Evolutionary conservation across 1,140 invertebrate genomes (phyloP).

Genomic region (Ladona fulva): DNA sequence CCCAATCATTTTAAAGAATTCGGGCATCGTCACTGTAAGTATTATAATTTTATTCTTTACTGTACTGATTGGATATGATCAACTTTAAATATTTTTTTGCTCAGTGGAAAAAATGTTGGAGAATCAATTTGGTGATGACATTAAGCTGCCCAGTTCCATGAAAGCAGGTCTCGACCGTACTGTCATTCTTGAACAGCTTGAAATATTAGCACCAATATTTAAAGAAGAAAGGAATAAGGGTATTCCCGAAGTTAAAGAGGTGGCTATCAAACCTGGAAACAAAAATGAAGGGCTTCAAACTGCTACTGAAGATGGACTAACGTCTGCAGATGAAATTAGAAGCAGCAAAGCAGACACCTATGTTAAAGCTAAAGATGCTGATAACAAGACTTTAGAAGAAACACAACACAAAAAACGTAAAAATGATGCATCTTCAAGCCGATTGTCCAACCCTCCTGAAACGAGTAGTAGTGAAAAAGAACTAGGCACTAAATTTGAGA

Average conservation of each 20-base stretch:
- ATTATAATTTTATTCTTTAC: conserved; percentile 15
- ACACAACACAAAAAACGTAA: not conserved
- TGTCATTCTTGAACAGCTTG: conserved; percentile 21
- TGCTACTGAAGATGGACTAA: not conserved
- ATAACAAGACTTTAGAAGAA: conserved; percentile 9
- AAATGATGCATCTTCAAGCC: not conserved
- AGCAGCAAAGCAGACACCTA: too few relatives aligned
- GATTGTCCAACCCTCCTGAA: conserved; percentile 23
- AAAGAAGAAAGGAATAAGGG: not conserved
- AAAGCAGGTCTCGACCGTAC: conserved; percentile 21
- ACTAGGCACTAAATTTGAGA: conserved; percentile 17
- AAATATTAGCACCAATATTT: conserved; percentile 19
- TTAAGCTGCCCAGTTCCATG: conserved; percentile 29
- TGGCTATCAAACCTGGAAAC: not conserved
- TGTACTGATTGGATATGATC: conserved; percentile 19
- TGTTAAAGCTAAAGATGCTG: conserved; percentile 10
- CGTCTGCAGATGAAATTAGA: not conserved
- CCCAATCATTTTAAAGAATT: conserved; percentile 71
- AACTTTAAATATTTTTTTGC: conserved; percentile 22
- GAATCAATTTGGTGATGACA: conserved; percentile 26
- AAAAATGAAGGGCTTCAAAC: not conserved
- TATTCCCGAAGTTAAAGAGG: not conserved
- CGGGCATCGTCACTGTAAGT: conserved; percentile 64
- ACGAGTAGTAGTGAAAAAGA: conserved; percentile 28
- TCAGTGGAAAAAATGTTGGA: conserved; percentile 34